phyloP scores from a whole-genome alignment of 2,113 vertebrate genomes.

The Poecilia latipinna region DNA sequence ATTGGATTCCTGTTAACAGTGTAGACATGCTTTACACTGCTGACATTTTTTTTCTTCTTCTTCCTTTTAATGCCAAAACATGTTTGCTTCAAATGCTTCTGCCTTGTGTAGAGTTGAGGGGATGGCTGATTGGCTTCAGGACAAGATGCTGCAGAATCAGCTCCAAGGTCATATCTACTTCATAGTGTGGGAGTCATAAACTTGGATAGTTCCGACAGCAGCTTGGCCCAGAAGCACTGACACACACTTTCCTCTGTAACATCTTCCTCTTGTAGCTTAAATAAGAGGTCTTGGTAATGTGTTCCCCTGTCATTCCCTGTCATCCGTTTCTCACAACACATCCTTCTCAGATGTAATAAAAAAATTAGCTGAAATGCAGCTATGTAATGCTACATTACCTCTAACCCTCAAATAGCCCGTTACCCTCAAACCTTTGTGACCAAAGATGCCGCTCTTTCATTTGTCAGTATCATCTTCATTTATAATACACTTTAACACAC shows the following conservation, averaged over 20 bases:
- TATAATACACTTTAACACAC: too few species aligned
- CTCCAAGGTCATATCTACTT: constrained; percentile 48
- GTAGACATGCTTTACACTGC: constrained; percentile 43
- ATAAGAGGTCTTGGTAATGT: constrained; percentile 4
- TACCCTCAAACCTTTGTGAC: too few species aligned
- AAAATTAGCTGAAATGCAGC: not conserved
- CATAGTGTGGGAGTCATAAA: constrained; percentile 42
- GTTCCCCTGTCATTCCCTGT: not conserved
- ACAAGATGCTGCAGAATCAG: constrained; percentile 21
- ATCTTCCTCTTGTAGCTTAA: constrained; percentile 12
- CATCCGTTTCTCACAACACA: not conserved
- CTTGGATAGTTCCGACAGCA: constrained; percentile 29
- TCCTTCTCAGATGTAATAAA: not conserved
- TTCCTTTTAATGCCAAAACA: not conserved
- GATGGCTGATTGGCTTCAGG: constrained; percentile 9
- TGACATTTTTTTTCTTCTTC: constrained; percentile 10
- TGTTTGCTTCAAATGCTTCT: constrained; percentile 5
- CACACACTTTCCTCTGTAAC: constrained; percentile 38
- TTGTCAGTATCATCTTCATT: too few species aligned
- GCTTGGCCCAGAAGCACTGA: constrained; percentile 19
- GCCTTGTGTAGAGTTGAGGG: constrained; percentile 16
- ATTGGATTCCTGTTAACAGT: constrained; percentile 50
- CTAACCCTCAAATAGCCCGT: too few species aligned
- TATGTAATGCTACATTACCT: not conserved
- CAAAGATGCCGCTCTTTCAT: too few species aligned